phyloP scores from a whole-genome alignment of 2,797 vertebrate species.

The Melanotaenia parkinsoni region DNA sequence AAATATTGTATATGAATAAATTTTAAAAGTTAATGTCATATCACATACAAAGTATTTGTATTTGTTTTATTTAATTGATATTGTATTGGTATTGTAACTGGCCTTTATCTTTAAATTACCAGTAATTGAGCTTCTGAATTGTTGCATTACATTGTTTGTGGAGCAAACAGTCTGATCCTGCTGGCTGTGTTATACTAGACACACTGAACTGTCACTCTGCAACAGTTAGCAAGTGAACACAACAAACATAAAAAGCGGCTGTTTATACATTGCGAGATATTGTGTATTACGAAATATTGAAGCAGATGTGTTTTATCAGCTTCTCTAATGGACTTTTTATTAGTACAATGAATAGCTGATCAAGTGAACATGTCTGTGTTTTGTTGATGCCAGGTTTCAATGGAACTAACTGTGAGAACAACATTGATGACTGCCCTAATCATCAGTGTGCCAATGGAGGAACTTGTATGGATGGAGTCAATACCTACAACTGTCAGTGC shows the following conservation, averaged over 20 bases:
- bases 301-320: not conserved
- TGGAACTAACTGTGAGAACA: conserved; percentile 90
- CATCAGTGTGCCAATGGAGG: conserved; percentile 93
- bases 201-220: conserved; percentile 29
- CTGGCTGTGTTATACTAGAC: conserved; percentile 38
- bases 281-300: not conserved
- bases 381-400: conserved; percentile 86
- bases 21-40: not conserved
- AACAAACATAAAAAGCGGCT: conserved; percentile 41
- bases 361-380: not conserved
- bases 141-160: conserved; percentile 66
- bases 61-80: not conserved
- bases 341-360: not conserved
- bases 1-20: not conserved
- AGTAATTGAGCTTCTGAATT: conserved; percentile 24
- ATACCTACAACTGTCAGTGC: conserved; percentile 97
- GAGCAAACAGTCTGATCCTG: conserved; percentile 63
- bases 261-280: conserved; percentile 34
- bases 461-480: conserved; percentile 93
- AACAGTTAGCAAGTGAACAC: conserved; percentile 37
- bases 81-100: not conserved
- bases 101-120: conserved; percentile 19
- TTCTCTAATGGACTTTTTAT: not conserved
- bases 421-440: conserved; percentile 92
- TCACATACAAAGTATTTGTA: not conserved